These are phyloP conservation scores for Paguma larvata DNA, from an alignment of 2,797 vertebrate genomes.

Conservation along the genomic window DNA sequence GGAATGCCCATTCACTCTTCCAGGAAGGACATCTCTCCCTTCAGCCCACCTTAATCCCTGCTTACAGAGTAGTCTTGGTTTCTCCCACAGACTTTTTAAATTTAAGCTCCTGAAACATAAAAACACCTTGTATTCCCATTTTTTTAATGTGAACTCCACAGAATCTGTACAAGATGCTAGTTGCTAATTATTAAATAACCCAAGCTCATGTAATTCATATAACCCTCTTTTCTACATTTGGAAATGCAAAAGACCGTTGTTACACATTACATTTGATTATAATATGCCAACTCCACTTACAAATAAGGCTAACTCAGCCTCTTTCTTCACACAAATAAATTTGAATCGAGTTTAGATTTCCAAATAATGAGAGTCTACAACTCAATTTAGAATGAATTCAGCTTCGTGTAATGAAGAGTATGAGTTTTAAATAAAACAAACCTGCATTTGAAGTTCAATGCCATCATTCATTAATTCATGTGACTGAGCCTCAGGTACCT, in stretches of 20 bases:
- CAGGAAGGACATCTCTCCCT: not conserved
- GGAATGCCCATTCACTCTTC: not conserved
- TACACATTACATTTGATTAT: slow-evolving; percentile 20
- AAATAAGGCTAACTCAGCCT: slow-evolving; percentile 65
- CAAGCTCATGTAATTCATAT: slow-evolving; percentile 21
- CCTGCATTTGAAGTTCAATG: not conserved
- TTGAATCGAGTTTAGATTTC: slow-evolving; percentile 63
- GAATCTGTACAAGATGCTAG: not conserved
- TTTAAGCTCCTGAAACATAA: not conserved
- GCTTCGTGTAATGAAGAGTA: not conserved
- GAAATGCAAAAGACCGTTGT: slow-evolving; percentile 28
- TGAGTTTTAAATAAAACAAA: slow-evolving; percentile 13
- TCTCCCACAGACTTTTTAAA: not conserved
- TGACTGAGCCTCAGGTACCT: not conserved
- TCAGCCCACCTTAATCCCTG: not conserved
- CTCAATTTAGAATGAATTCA: slow-evolving; percentile 55
- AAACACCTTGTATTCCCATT: not conserved
- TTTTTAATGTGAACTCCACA: not conserved
- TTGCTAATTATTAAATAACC: slow-evolving; percentile 53
- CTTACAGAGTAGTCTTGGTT: not conserved
- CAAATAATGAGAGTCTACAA: slow-evolving; percentile 60
- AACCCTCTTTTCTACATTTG: slow-evolving; percentile 10
- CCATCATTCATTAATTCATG: slow-evolving; percentile 9
- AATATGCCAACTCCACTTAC: slow-evolving; percentile 37
- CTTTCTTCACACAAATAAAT: slow-evolving; percentile 61